Percentiles rank a stretch among this genome's conserved stretches.
Evolutionary conservation across 2,888 invertebrate species (phyloP).

Genomic region (Ceriagrion tenellum): DNA sequence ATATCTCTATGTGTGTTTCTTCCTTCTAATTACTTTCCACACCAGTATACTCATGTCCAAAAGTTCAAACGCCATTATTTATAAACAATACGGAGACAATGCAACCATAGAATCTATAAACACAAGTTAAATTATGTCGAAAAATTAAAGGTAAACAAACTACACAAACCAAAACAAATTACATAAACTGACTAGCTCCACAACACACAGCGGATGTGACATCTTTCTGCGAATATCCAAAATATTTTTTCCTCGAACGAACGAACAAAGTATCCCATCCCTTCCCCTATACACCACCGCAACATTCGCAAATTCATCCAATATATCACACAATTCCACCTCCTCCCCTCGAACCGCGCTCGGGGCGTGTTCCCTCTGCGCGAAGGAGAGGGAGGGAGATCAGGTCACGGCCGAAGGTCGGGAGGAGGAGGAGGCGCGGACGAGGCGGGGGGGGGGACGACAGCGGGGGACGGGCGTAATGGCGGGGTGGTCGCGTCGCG

Average conservation of each 20-base stretch:
- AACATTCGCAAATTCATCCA: constrained; percentile 34
- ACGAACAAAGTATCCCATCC: neutral
- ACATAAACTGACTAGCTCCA: too few relatives aligned
- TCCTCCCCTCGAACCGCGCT: neutral
- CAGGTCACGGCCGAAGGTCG: constrained; percentile 66
- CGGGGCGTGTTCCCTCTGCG: constrained; percentile 43
- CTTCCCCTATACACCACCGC: neutral
- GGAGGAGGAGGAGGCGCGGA: constrained; percentile 8
- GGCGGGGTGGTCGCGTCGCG: neutral
- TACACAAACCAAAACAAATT: too few relatives aligned
- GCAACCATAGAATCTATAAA: too few relatives aligned
- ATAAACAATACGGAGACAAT: too few relatives aligned
- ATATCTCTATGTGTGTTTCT: too few relatives aligned
- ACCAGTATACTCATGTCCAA: too few relatives aligned
- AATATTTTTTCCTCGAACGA: neutral
- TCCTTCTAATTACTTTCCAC: too few relatives aligned
- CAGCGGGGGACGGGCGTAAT: neutral
- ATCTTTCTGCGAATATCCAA: neutral
- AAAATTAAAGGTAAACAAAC: too few relatives aligned
- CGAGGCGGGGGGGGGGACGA: neutral
- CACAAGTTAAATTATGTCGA: too few relatives aligned
- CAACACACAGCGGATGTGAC: too few relatives aligned
- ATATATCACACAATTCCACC: neutral
- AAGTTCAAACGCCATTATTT: too few relatives aligned
- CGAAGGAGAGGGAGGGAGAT: constrained; percentile 17